These are phyloP conservation scores for Hylaeus volcanicus DNA, from an alignment of 1,140 invertebrate genomes.

Conservation along the genomic window DNA sequence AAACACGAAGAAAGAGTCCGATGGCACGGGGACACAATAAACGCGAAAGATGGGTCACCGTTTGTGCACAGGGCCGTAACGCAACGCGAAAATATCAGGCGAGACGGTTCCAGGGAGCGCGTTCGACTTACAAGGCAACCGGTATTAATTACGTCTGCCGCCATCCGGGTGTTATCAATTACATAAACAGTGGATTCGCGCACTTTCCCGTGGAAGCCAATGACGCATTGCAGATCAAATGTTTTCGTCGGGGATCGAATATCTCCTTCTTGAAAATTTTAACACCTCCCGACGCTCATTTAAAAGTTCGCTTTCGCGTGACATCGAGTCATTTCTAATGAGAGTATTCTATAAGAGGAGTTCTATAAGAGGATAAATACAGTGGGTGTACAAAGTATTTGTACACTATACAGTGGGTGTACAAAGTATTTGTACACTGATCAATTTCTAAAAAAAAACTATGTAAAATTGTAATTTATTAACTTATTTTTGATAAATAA, in stretches of 20 bases:
- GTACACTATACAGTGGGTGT: too few relatives aligned
- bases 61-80: conserved; percentile 12
- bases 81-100: not conserved
- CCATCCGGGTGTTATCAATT: conserved; percentile 24
- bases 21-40: not conserved
- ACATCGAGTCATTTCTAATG: not conserved
- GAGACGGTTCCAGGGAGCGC: not conserved
- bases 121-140: not conserved
- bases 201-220: conserved; percentile 15
- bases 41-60: conserved; percentile 7
- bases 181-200: conserved; percentile 25
- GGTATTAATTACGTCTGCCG: conserved; percentile 26
- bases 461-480: too few relatives aligned
- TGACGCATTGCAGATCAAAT: conserved; percentile 36
- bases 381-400: too few relatives aligned
- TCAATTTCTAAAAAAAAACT: too few relatives aligned
- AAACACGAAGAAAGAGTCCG: not conserved
- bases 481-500: too few relatives aligned
- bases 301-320: too few relatives aligned
- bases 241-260: conserved; percentile 34
- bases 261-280: not conserved
- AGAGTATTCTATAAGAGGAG: too few relatives aligned
- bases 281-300: too few relatives aligned
- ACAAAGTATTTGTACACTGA: too few relatives aligned
- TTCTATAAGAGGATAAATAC: too few relatives aligned